phyloP scores from a whole-genome alignment of 2,797 vertebrate species.

The Aotus griseimembra region DNA sequence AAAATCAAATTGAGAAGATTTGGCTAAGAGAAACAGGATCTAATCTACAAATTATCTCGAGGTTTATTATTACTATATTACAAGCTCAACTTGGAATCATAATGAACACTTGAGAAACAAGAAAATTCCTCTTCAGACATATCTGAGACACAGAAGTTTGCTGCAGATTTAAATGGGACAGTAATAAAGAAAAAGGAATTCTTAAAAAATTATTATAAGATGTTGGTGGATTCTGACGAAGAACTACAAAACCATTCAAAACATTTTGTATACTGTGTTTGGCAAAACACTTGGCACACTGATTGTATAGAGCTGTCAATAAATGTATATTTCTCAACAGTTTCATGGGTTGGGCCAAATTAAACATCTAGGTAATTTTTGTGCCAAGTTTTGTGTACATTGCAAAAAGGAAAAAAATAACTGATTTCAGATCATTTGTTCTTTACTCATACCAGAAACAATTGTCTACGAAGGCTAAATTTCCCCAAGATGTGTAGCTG shows the following conservation, averaged over 20 bases:
- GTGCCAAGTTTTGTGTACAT: background rate
- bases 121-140: background rate
- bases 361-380: background rate
- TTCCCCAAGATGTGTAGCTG: slow-evolving; percentile 17
- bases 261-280: background rate
- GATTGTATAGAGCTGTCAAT: background rate
- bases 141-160: background rate
- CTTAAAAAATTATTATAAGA: background rate
- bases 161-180: background rate
- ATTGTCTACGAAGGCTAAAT: slow-evolving; percentile 67
- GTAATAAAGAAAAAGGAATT: background rate
- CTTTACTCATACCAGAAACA: slow-evolving; percentile 49
- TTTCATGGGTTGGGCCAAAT: background rate
- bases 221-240: background rate
- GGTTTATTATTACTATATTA: background rate
- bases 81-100: background rate
- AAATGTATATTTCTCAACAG: background rate
- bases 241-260: background rate
- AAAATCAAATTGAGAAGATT: background rate
- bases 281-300: background rate
- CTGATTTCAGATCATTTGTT: slow-evolving; percentile 26
- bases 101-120: background rate
- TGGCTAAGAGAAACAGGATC: background rate
- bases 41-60: background rate
- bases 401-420: background rate